Evolutionary conservation across 2,113 vertebrate species (phyloP), one percentile per base, ranked within the genome.

Genomic region (Perognathus longimembris): DNA sequence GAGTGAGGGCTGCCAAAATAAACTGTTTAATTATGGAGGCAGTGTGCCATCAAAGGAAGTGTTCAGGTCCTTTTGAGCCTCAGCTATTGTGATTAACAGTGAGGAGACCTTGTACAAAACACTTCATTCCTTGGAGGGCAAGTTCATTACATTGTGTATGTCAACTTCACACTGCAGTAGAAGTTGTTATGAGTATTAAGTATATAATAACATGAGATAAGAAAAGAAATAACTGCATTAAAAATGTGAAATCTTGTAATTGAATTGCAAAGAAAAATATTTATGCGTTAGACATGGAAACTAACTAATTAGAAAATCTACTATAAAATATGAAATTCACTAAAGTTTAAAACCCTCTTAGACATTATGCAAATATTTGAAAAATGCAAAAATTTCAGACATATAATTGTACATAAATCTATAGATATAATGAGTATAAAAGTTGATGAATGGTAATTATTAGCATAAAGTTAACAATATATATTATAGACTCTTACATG

Each of bases 131-230:
- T 90, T 40, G 36, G 32, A 92, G 42, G 38, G 3, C 1, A 11
- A 54, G 36, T 71, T 82, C 28, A 59, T 86, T 81, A 80, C 59
- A 70, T 38, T 90, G n/a, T 75, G 86, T 50, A 57, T 89, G 36
- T 71, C 32, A 76, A 71, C 86, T 90, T 82, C 20, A 66, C 21
- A 38, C 45, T 26, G 24, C 61, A 80, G 1, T 66, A 66, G 70
- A 89, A 75, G 66, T 82, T 77, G 54, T 86, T 90, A 38, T 82
- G 61, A 76, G 54, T 82, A 76, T 92, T 64, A 69, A 92, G n/a
- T n/a, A 70, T 59, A 64, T 28, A 28, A n/a, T 77, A 71, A 45
- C 18, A 30, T 75, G 76, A 76, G 54, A 81, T 59, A 79, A 94
- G 67, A 32, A 80, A 85, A 76, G 30, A 92, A 78, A 71, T 78